Base-by-base conservation (phyloP, 2,113 vertebrate species). In the Anguilla rostrata region DNA sequence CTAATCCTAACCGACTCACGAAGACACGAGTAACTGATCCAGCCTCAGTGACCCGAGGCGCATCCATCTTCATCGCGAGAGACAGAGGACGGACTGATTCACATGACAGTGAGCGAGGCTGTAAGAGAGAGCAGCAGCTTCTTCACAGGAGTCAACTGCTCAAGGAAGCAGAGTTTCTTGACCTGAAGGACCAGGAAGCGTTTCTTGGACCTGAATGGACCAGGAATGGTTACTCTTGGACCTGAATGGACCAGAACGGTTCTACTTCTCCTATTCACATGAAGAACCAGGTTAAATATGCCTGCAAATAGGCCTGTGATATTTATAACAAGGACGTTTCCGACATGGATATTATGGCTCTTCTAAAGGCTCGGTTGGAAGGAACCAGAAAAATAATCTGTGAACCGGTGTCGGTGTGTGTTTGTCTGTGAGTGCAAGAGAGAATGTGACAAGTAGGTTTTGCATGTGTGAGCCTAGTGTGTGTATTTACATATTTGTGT, bases 361-460 rank as follows among this genome's bases (percentile, higher is more conserved):
- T 63, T 16, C 4, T 20, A 63, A 18, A 22, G 18, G 9, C 71
- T 29, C 71, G 2, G 71, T 90, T 89, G 90, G 82, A 89, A 81
- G 88, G 91, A 78, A 81, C 85, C 34, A 0, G 83, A 80, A 86
- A 81, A n/a, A 40, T 8, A 46, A 11, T 80, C 29, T 40, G 3
- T 81, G 84, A 90, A 86, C 87, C 84, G 83, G 78, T 83, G 71
- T 75, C 2, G 1, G 26, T 29, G n/a, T 75, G n/a, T 75, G 9
- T 29, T 34, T 26, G 26, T 71, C 4, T 20, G 57, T 5, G 43
- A 46, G 43, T 9, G 43, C 43, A 9, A 6, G 43, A 46, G 43
- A 1, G 5, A 1, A 46, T 6, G 9, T 46, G 43, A 46, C 43
- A 1, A 46, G 43, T 46, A 46, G 1, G 43, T 46, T 46, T 46